A percentile compares a stretch with the other conserved stretches of the same genome.
These are phyloP conservation scores for Aramus guarauna DNA, from an alignment of 2,113 vertebrate genomes.

Conservation along the genomic window DNA sequence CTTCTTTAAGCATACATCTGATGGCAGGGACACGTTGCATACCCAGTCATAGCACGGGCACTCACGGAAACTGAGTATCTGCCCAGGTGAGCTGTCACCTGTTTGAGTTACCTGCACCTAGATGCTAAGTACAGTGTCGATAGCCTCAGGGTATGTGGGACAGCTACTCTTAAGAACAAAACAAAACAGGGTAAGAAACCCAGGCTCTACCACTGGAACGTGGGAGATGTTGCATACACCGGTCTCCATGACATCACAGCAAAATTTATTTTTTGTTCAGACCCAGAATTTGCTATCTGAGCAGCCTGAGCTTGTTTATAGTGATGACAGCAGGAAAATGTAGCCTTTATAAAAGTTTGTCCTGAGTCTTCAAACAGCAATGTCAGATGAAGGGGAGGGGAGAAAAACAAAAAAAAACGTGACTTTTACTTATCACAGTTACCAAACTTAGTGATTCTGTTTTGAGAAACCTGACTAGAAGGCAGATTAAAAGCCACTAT, in stretches of 20 bases:
- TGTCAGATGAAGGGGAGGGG: neutral
- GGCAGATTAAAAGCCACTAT: neutral
- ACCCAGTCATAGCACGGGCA: neutral
- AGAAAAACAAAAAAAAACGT: neutral
- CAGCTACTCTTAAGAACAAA: neutral
- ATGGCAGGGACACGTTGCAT: neutral
- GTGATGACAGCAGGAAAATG: neutral
- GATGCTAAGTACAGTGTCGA: neutral
- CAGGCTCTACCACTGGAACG: neutral
- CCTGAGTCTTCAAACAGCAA: neutral
- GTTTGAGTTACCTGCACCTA: neutral
- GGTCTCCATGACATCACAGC: neutral
- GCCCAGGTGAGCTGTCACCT: neutral
- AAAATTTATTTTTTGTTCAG: neutral
- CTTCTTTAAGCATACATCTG: neutral
- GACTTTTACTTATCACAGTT: neutral
- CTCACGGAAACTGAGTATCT: neutral
- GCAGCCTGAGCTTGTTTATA: neutral
- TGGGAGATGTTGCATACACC: neutral
- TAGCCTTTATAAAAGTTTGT: neutral
- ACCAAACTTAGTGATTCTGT: neutral
- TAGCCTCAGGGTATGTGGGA: neutral
- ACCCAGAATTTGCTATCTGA: neutral
- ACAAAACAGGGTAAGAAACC: neutral
- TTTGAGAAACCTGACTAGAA: neutral